Percentiles rank a stretch among this genome's conserved stretches.
Evolutionary conservation across 2,113 vertebrate species (phyloP).

Genomic region (Coregonus clupeaformis): DNA sequence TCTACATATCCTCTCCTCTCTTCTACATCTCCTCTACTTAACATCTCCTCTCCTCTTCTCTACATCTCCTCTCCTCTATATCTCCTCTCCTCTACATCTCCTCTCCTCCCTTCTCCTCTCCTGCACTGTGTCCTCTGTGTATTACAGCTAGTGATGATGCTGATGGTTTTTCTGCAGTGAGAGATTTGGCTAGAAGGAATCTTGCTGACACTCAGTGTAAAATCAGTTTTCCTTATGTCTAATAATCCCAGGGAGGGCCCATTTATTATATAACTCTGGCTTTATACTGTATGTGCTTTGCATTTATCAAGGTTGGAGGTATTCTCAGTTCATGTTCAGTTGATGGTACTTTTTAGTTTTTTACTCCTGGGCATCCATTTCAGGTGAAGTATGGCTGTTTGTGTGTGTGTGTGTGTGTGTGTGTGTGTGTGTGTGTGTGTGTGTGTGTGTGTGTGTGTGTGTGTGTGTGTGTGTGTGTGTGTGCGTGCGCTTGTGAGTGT

Average conservation of each 20-base stretch:
- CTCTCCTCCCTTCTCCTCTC: conserved; percentile 30
- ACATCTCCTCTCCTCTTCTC: conserved; percentile 21
- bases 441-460: too few species aligned
- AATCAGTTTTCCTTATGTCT: conserved; percentile 43
- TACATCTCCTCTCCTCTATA: conserved; percentile 15
- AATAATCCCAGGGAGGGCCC: conserved; percentile 43
- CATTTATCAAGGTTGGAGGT: conserved; percentile 47
- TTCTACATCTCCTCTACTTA: conserved; percentile 12
- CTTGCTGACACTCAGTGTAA: conserved; percentile 43
- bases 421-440: too few species aligned
- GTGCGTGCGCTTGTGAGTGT: too few species aligned
- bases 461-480: too few species aligned
- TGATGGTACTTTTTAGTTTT: conserved; percentile 21
- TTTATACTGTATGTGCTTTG: conserved; percentile 33
- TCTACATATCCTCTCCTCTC: conserved; percentile 17
- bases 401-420: too few species aligned
- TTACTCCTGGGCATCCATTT: too few species aligned
- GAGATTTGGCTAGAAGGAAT: conserved; percentile 38
- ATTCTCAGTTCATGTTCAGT: conserved; percentile 14
- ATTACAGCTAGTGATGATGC: conserved; percentile 28
- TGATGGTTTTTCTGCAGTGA: conserved; percentile 38
- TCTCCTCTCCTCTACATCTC: conserved; percentile 20
- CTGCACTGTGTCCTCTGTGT: too few species aligned
- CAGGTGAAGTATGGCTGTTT: too few species aligned
- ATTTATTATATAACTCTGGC: conserved; percentile 37